Evolutionary conservation across 2,113 vertebrate species (phyloP).

Genomic region (Petrocephalus microphthalmus): DNA sequence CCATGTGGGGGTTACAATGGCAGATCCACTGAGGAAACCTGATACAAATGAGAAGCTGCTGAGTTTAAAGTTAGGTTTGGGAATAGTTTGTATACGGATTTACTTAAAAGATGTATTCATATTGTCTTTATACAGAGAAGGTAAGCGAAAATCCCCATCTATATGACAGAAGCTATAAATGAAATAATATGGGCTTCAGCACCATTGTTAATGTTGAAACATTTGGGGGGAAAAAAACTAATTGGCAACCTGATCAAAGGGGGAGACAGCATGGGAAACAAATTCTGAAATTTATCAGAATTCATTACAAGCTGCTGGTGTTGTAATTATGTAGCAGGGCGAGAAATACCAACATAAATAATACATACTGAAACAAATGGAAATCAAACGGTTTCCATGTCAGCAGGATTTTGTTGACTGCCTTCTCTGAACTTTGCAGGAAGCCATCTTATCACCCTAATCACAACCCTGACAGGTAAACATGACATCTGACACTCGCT

Average conservation of each 20-base stretch:
- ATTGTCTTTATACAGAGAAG: neutral
- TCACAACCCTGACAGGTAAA: conserved; percentile 53
- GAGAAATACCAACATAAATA: conserved; percentile 63
- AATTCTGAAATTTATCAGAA: conserved; percentile 96
- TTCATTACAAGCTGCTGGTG: conserved; percentile 88
- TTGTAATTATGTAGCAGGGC: conserved; percentile 65
- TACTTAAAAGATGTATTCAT: neutral
- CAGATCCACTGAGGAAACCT: neutral
- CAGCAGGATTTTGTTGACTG: conserved; percentile 52
- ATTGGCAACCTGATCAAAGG: conserved; percentile 89
- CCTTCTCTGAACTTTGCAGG: conserved; percentile 35
- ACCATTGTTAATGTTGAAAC: conserved; percentile 68
- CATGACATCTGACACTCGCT: conserved; percentile 44
- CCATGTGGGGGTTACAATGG: neutral
- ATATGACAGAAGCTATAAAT: conserved; percentile 68
- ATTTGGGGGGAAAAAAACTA: conserved; percentile 56
- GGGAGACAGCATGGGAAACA: conserved; percentile 73
- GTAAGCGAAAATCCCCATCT: neutral
- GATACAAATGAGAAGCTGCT: neutral
- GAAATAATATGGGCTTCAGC: conserved; percentile 86
- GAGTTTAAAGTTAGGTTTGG: neutral
- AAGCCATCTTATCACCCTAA: conserved; percentile 53
- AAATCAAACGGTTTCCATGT: conserved; percentile 66
- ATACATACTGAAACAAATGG: conserved; percentile 39
- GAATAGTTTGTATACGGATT: neutral